These are phyloP conservation scores for Cyprinus carpio DNA, from an alignment of 2,113 vertebrate species.

Conservation along the genomic window DNA sequence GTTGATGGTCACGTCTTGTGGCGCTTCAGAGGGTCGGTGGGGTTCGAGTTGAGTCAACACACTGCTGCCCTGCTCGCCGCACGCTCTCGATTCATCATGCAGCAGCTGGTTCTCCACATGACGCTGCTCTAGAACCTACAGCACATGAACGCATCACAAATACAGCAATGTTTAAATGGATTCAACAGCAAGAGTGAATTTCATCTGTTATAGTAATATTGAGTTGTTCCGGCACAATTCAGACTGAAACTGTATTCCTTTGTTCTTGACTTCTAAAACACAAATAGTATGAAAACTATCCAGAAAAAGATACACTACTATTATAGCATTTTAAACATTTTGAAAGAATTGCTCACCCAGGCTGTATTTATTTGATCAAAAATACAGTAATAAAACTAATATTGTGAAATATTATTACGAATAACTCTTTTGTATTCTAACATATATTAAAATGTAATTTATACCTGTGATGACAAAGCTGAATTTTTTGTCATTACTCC, in stretches of 20 bases:
- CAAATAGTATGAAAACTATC: background rate
- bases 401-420: too few species aligned
- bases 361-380: too few species aligned
- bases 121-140: slow-evolving; percentile 87
- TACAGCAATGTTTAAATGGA: background rate
- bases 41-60: slow-evolving; percentile 68
- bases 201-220: background rate
- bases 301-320: too few species aligned
- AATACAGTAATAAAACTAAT: too few species aligned
- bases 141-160: background rate
- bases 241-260: background rate
- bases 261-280: background rate
- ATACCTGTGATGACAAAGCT: too few species aligned
- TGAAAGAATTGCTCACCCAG: too few species aligned
- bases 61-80: slow-evolving; percentile 71
- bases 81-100: slow-evolving; percentile 80
- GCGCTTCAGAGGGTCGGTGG: slow-evolving; percentile 62
- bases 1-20: slow-evolving; percentile 67
- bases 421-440: too few species aligned
- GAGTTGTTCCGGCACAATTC: too few species aligned
- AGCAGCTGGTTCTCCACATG: slow-evolving; percentile 81
- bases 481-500: too few species aligned
- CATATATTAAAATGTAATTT: too few species aligned
- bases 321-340: too few species aligned
- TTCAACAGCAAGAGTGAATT: background rate